Evolutionary conservation across 2,797 vertebrate genomes (phyloP).

Genomic region (Chelon auratus): DNA sequence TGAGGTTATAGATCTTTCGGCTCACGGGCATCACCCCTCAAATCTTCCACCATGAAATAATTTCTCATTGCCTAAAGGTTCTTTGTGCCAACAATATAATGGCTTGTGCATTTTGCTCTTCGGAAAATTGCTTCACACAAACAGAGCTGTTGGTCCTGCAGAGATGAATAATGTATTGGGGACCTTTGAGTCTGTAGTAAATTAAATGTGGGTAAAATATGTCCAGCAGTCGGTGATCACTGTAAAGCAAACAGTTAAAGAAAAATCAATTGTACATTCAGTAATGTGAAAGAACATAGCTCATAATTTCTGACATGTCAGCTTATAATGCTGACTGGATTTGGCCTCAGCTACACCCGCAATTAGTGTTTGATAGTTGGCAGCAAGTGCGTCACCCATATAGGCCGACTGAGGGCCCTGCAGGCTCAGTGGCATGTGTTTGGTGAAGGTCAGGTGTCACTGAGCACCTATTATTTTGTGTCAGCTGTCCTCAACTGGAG

Average conservation of each 20-base stretch:
- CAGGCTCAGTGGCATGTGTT: conserved; percentile 1
- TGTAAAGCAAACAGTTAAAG: conserved; percentile 13
- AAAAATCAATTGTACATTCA: not conserved
- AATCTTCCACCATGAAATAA: conserved; percentile 42
- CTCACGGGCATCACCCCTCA: conserved; percentile 30
- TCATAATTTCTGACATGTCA: not conserved
- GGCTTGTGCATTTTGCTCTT: conserved; percentile 17
- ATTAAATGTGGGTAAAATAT: conserved; percentile 25
- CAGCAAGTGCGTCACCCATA: conserved; percentile 37
- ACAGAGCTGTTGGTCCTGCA: conserved; percentile 8
- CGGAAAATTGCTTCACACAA: conserved; percentile 41
- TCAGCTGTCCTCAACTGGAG: conserved; percentile 25
- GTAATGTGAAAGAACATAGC: not conserved
- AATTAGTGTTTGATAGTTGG: conserved; percentile 39
- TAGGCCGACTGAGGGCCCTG: conserved; percentile 22
- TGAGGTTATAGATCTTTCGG: conserved; percentile 57
- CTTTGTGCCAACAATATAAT: conserved; percentile 30
- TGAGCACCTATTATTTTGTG: conserved; percentile 23
- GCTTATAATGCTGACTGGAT: conserved; percentile 9
- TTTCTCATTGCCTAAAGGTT: conserved; percentile 25
- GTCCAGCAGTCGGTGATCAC: conserved; percentile 12
- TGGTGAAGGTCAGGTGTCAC: conserved; percentile 24
- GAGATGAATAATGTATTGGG: conserved; percentile 17
- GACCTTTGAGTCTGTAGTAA: conserved; percentile 21
- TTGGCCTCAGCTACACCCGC: conserved; percentile 1